Evolutionary conservation across 2,113 vertebrate species (phyloP).

Genomic region (Sturnus vulgaris): DNA sequence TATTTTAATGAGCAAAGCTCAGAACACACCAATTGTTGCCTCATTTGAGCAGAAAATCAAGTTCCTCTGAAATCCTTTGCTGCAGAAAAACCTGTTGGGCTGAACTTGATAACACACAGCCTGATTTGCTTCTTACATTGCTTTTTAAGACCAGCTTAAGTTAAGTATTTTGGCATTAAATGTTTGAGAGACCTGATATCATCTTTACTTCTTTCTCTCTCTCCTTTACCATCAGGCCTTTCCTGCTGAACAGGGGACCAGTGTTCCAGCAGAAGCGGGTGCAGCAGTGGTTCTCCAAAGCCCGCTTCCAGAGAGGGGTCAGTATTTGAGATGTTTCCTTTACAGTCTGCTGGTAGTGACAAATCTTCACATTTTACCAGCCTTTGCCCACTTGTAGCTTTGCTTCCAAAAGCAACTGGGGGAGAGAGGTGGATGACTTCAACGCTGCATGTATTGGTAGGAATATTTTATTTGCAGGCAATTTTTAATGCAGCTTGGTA

Average conservation of each 20-base stretch:
- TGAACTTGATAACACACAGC: background rate
- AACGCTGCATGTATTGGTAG: background rate
- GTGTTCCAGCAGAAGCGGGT: constrained; percentile 37
- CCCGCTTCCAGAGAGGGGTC: constrained; percentile 56
- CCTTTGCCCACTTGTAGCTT: background rate
- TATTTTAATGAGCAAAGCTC: background rate
- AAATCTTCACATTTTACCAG: background rate
- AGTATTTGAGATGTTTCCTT: background rate
- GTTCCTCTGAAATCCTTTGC: background rate
- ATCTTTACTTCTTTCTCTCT: background rate
- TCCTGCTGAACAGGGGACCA: constrained; percentile 12
- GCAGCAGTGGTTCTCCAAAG: background rate
- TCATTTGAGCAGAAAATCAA: background rate
- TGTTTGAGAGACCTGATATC: background rate
- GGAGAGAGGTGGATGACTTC: background rate
- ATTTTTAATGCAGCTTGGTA: background rate
- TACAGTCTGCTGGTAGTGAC: background rate
- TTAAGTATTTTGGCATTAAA: background rate
- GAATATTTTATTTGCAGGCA: background rate
- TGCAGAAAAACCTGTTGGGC: background rate
- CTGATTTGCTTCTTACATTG: background rate
- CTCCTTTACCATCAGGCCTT: constrained; percentile 2
- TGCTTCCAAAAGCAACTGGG: background rate
- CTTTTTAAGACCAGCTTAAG: background rate
- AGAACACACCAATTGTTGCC: background rate